Base-by-base conservation (phyloP, 2,113 vertebrate genomes). In the Cyanoramphus novaezelandiae region DNA sequence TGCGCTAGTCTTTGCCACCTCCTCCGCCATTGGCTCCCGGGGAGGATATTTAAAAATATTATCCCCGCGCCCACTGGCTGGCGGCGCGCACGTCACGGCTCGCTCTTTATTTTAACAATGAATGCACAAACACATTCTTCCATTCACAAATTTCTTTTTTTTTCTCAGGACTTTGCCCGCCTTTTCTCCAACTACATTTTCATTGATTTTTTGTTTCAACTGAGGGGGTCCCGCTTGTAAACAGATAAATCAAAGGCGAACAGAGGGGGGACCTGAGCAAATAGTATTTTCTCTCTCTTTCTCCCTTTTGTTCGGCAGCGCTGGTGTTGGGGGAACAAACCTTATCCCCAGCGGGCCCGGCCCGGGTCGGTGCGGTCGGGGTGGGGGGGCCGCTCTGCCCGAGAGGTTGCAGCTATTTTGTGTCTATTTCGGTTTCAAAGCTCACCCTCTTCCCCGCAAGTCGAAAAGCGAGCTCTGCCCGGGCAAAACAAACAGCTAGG, bases 81-180 rank as follows among this genome's bases (percentile, higher is more conserved):
- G 1, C 9, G 68, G 33, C 5, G 59, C 52, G 4, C 23, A 95
- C 98, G 98, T 99, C 98, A 98, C 89, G 75, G 97, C 97, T 96
- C 96, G 97, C 98, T 98, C 98, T 98, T 93, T 98, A 98, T 98
- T 99, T 99, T 99, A 98, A 99, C 99, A 99, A 99, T 99, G 98
- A 99, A 98, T 97, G 97, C 98, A 97, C 98, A 98, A 98, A 98
- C 98, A 98, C 98, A 97, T 96, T 98, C 98, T 98, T 97, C 98
- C 99, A 99, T 99, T 99, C 98, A 99, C 98, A 99, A 99, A 98
- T 98, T 97, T 95, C 79, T 94, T 93, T 86, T 88, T 78, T 57
- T 57, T 57, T 92, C 44, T 59, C 68, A n/a, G 95, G 86, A 96
- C 95, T 97, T 98, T 98, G 97, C 97, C 97, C 98, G 98, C 98